Base-by-base conservation (phyloP, 2,888 invertebrate species). In the Diaperis boleti region DNA sequence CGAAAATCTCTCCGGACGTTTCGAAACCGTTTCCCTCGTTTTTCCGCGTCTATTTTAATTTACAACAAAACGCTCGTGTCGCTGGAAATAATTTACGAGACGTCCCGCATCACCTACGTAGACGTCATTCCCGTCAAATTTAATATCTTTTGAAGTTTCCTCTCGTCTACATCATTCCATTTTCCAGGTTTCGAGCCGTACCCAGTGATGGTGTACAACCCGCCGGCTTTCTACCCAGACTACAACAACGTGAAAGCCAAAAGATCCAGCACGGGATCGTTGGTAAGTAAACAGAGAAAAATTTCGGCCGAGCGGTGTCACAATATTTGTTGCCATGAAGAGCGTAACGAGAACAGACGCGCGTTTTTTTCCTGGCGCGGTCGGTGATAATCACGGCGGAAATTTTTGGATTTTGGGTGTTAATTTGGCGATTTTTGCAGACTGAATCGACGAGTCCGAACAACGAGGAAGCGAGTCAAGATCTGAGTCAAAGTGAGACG, bases 391-490 rank as follows among this genome's bases (percentile, higher is more conserved):
- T 44, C 26, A 63, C 47, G 22, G 17, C 29, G 37, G 17, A 15
- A 47, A 45, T 45, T 56, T 33, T 52, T 7, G 8, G 42, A 33
- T 33, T 10, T 33, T 2, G 10, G 18, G 17, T 17, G n/a, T 31
- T n/a, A n/a, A n/a, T n/a, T n/a, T n/a, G n/a, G n/a, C n/a, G n/a
- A n/a, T n/a, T 56, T 42, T 59, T 71, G 1, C 73, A 82, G 82
- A 78, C 80, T 47, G 82, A 82, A 72, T 81, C 82, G 54, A 76
- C 78, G 60, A 81, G 81, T 72, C 81, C 81, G 6, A 77, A 79
- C 62, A 81, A 80, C 64, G 82, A 81, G 72, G 81, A 81, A 68
- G 73, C 73, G 22, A 75, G 76, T 70, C 78, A 77, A 65, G 78
- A 79, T 57, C 60, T 73, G 22, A 45, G 45, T 29, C 45, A 76